phyloP scores from a whole-genome alignment of 2,888 invertebrate genomes.

The Hypercompe scribonia region DNA sequence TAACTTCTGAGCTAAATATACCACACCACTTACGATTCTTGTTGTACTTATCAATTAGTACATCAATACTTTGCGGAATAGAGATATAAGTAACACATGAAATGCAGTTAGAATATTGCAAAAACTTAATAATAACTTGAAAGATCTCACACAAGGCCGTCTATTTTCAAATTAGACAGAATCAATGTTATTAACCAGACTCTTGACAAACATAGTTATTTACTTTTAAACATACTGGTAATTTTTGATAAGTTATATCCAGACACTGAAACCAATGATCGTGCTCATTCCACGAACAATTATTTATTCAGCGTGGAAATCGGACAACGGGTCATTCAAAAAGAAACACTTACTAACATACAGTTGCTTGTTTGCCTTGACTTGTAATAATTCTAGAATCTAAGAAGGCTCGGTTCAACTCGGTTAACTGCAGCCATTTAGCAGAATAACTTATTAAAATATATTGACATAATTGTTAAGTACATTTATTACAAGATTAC shows the following conservation, averaged over 20 bases:
- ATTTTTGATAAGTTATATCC: background rate
- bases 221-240: too few species aligned
- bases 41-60: background rate
- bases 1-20: too few species aligned
- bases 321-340: background rate
- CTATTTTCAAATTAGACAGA: background rate
- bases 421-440: background rate
- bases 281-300: too few species aligned
- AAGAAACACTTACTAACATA: background rate
- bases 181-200: background rate
- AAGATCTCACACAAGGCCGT: background rate
- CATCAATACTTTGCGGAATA: too few species aligned
- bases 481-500: background rate
- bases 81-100: background rate
- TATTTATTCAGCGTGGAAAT: too few species aligned
- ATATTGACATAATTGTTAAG: background rate
- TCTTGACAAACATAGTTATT: too few species aligned
- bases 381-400: background rate
- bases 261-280: too few species aligned
- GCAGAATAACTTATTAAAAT: background rate
- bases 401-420: background rate
- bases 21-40: background rate
- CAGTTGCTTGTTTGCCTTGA: background rate
- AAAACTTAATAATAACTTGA: background rate
- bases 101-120: background rate